These are phyloP conservation scores for Acleris literana DNA, from an alignment of 2,888 invertebrate genomes.

Conservation along the genomic window DNA sequence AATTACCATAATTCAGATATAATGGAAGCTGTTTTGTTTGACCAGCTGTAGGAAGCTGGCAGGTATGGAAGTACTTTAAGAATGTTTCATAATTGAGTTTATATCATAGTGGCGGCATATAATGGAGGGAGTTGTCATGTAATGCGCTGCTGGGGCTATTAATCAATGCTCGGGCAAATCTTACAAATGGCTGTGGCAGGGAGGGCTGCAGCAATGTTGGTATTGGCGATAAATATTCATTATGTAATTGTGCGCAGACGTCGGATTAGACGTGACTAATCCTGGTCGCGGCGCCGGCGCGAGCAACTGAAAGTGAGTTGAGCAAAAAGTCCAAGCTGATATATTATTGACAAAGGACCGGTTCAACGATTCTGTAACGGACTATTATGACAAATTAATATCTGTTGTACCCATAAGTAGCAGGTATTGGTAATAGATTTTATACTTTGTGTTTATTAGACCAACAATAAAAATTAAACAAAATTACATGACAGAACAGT, in stretches of 20 bases:
- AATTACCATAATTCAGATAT: conserved; percentile 30
- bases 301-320: conserved; percentile 23
- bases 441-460: no score
- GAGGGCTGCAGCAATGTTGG: conserved; percentile 30
- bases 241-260: conserved; percentile 41
- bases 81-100: conserved; percentile 26
- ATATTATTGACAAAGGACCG: conserved; percentile 11
- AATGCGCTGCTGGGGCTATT: conserved; percentile 12
- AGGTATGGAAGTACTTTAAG: conserved; percentile 25
- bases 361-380: conserved; percentile 1
- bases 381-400: conserved; percentile 1
- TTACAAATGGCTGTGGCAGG: conserved; percentile 24
- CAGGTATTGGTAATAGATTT: not conserved
- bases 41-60: conserved; percentile 26
- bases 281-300: conserved; percentile 24
- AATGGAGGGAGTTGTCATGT: conserved; percentile 3
- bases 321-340: conserved; percentile 14
- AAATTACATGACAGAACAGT: no score
- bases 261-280: conserved; percentile 42
- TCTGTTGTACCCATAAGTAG: not conserved
- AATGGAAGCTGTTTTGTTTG: conserved; percentile 17
- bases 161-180: conserved; percentile 29
- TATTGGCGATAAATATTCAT: conserved; percentile 43
- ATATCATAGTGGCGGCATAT: conserved; percentile 12
- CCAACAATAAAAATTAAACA: no score